A percentile compares a stretch with the other conserved stretches of the same genome.
These are phyloP conservation scores for Myoxocephalus aenaeus DNA, from an alignment of 2,797 vertebrate species.

Conservation along the genomic window DNA sequence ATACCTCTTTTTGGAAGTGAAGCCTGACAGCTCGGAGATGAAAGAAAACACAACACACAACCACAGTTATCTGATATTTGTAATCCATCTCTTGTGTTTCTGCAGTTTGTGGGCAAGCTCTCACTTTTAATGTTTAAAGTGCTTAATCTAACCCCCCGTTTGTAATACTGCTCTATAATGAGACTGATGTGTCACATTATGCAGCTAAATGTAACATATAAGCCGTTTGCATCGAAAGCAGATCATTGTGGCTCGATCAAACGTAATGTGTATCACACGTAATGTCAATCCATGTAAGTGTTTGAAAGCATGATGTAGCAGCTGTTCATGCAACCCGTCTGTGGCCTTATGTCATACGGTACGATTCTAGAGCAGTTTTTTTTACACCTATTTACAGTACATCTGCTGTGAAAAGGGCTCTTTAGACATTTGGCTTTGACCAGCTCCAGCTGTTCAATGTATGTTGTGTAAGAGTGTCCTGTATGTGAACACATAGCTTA, in stretches of 20 bases:
- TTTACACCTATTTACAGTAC: conserved; percentile 9
- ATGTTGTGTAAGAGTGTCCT: not conserved
- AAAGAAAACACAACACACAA: not conserved
- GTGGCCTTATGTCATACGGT: conserved; percentile 16
- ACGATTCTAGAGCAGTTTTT: conserved; percentile 9
- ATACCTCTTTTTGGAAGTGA: not conserved
- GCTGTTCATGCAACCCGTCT: conserved; percentile 18
- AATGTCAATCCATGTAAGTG: conserved; percentile 26
- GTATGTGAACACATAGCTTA: not conserved
- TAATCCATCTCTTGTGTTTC: not conserved
- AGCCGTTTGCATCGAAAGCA: conserved; percentile 10
- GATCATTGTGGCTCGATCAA: conserved; percentile 21
- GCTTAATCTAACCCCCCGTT: conserved; percentile 2
- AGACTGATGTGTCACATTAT: conserved; percentile 4
- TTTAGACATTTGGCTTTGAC: not conserved
- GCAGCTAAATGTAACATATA: conserved; percentile 22
- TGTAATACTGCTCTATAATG: not conserved
- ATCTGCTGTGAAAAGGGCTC: conserved; percentile 5
- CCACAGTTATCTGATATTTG: not conserved
- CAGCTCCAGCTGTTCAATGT: no score
- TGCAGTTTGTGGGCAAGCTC: not conserved
- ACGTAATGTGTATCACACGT: not conserved
- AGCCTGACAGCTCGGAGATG: not conserved
- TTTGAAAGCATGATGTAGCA: conserved; percentile 21
- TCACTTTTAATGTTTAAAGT: conserved; percentile 18